A percentile compares a stretch with the other conserved stretches of the same genome.
phyloP scores from a whole-genome alignment of 1,140 invertebrate species.

The Hylaeus anthracinus region DNA sequence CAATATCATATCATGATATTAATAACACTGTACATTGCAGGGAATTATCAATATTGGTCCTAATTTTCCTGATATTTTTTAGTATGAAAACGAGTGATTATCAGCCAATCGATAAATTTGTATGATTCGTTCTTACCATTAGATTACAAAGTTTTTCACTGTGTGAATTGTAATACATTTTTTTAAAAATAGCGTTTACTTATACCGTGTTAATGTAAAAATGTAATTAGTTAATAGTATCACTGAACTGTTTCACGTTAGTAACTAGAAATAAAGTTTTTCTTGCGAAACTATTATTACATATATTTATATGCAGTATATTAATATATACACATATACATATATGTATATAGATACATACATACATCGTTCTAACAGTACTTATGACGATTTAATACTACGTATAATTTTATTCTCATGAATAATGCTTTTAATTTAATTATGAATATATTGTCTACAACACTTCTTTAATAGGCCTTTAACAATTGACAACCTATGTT shows the following conservation, averaged over 20 bases:
- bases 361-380: slow-evolving; percentile 36
- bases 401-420: slow-evolving; percentile 9
- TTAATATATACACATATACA: background rate
- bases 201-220: slow-evolving; percentile 25
- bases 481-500: slow-evolving; percentile 58
- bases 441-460: slow-evolving; percentile 61
- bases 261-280: slow-evolving; percentile 28
- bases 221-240: slow-evolving; percentile 18
- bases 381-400: slow-evolving; percentile 49
- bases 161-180: background rate
- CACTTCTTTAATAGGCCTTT: slow-evolving; percentile 58
- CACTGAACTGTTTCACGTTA: slow-evolving; percentile 8
- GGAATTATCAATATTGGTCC: slow-evolving; percentile 52
- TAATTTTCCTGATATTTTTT: slow-evolving; percentile 35
- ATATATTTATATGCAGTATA: background rate
- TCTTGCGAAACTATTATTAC: slow-evolving; percentile 15
- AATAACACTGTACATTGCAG: slow-evolving; percentile 49
- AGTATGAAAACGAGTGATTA: slow-evolving; percentile 31
- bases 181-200: slow-evolving; percentile 8
- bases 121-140: background rate
- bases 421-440: slow-evolving; percentile 49
- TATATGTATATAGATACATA: slow-evolving; percentile 8
- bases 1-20: slow-evolving; percentile 39
- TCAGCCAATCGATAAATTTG: slow-evolving; percentile 28
- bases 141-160: background rate